A percentile compares a stretch with the other conserved stretches of the same genome.
Conservation (phyloP, 2,113 vertebrate species). For the Oryzias javanicus region DNA sequence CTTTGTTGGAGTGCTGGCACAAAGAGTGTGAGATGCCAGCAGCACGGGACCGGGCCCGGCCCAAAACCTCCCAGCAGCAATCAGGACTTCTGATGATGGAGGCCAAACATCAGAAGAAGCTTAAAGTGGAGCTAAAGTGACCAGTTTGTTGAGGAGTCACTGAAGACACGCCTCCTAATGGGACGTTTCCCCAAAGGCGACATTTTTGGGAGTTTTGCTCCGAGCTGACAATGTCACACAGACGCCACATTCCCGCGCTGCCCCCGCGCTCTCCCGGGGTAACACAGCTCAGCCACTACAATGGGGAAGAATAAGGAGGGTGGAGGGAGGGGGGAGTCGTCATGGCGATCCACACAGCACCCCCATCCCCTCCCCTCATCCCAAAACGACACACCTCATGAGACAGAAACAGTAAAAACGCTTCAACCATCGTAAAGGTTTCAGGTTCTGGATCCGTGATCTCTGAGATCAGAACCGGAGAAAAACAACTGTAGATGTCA, state of each 20-base stretch:
- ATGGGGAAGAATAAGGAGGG: constrained; percentile 75
- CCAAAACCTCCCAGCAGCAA: constrained; percentile 33
- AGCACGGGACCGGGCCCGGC: constrained; percentile 2
- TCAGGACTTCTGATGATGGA: constrained; percentile 1
- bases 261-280: constrained; percentile 67
- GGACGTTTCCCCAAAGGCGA: too few species aligned
- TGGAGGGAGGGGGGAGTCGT: constrained; percentile 49
- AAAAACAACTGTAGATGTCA: constrained; percentile 29
- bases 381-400: constrained; percentile 35
- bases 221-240: constrained; percentile 9
- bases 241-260: constrained; percentile 64
- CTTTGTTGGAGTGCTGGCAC: constrained; percentile 45
- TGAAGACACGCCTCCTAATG: neutral
- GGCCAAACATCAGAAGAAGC: constrained; percentile 12
- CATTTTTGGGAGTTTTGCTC: neutral
- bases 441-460: neutral
- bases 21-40: constrained; percentile 15
- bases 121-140: neutral
- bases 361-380: constrained; percentile 7
- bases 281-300: constrained; percentile 68
- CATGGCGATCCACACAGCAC: constrained; percentile 49
- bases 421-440: neutral
- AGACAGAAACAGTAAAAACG: constrained; percentile 8
- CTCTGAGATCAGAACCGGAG: neutral
- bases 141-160: neutral